A percentile compares a stretch with the other conserved stretches of the same genome.
These are phyloP conservation scores for Vanessa cardui DNA, from an alignment of 2,888 invertebrate species.

Conservation along the genomic window DNA sequence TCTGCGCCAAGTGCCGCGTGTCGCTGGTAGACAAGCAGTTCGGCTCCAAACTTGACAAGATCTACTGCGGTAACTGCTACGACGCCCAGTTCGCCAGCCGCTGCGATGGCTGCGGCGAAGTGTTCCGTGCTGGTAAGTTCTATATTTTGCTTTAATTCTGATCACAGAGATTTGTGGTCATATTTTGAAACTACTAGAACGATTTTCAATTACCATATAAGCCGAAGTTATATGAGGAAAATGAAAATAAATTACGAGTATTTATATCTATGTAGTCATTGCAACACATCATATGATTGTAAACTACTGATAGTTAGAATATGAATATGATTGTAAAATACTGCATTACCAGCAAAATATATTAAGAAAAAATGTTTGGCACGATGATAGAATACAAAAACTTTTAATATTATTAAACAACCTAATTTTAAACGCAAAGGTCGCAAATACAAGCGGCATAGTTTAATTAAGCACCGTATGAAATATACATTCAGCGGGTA, in stretches of 20 bases:
- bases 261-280: too few relatives aligned
- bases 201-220: too few relatives aligned
- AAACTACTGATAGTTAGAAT: too few relatives aligned
- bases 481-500: not conserved
- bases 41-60: conserved; percentile 99
- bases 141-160: not conserved
- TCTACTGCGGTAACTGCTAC: conserved; percentile 99
- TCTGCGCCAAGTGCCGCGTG: conserved; percentile 98
- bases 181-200: too few relatives aligned
- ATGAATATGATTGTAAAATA: too few relatives aligned
- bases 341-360: too few relatives aligned
- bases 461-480: not conserved
- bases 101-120: conserved; percentile 99
- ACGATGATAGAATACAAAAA: not conserved
- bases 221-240: too few relatives aligned
- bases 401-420: not conserved
- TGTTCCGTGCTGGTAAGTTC: conserved; percentile 98
- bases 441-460: not conserved
- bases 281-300: too few relatives aligned
- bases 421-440: not conserved
- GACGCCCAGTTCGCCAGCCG: conserved; percentile 99
- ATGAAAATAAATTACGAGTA: too few relatives aligned
- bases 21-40: conserved; percentile 99
- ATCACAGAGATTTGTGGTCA: too few relatives aligned
- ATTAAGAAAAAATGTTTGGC: too few relatives aligned